phyloP scores from a whole-genome alignment of 2,113 vertebrate species.

The Shinisaurus crocodilurus region DNA sequence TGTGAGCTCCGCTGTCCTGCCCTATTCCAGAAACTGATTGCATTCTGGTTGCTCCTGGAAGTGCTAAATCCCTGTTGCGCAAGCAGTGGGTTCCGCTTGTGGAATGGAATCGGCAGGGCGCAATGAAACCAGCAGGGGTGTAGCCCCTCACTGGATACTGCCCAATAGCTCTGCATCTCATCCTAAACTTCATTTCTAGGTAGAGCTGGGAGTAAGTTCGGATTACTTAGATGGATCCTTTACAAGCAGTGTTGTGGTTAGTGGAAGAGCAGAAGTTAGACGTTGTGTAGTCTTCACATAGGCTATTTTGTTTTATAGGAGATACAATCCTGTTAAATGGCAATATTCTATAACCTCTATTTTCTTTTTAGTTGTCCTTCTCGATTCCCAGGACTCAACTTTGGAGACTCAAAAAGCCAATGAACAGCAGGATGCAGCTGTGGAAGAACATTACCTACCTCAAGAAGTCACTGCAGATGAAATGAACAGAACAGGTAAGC shows the following conservation, averaged over 20 bases:
- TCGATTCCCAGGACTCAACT: slow-evolving; percentile 89
- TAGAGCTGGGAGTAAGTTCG: neutral
- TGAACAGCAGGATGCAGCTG: slow-evolving; percentile 47
- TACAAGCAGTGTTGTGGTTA: neutral
- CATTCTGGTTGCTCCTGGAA: too few relatives aligned
- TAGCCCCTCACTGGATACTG: too few relatives aligned
- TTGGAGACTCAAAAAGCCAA: slow-evolving; percentile 57
- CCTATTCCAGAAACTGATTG: too few relatives aligned
- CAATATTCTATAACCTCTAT: neutral
- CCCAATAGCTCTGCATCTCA: neutral
- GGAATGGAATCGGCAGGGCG: too few relatives aligned
- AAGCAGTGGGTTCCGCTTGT: too few relatives aligned
- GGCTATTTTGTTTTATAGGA: neutral
- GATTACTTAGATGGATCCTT: neutral
- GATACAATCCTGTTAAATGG: neutral
- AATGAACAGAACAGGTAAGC: slow-evolving; percentile 72
- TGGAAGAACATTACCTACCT: slow-evolving; percentile 23
- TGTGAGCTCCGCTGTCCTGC: too few relatives aligned
- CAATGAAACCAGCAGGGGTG: too few relatives aligned
- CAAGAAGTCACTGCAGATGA: slow-evolving; percentile 64
- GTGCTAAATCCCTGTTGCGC: too few relatives aligned
- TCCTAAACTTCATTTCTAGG: neutral
- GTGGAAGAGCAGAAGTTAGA: neutral
- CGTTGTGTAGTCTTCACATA: neutral
- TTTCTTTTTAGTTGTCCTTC: slow-evolving; percentile 78